Evolutionary conservation across 2,888 invertebrate genomes (phyloP).

Genomic region (Xylota segnis): DNA sequence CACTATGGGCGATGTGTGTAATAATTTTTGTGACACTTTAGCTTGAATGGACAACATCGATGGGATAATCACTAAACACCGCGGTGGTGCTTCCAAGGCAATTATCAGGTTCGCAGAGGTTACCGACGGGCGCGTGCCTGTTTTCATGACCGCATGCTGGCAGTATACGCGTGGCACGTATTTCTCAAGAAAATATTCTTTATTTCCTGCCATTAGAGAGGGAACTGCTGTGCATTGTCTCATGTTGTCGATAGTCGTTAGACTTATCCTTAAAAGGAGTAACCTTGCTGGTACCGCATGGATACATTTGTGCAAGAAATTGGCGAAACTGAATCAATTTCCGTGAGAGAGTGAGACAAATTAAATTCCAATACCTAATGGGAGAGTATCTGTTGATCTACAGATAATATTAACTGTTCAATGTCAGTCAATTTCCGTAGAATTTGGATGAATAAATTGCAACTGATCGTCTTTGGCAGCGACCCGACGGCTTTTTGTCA

Average conservation of each 20-base stretch:
- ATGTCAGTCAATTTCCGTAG: not conserved
- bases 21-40: slow-evolving; percentile 69
- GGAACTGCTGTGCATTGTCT: slow-evolving; percentile 24
- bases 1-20: slow-evolving; percentile 7
- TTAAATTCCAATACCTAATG: slow-evolving; percentile 4
- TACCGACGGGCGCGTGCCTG: slow-evolving; percentile 68
- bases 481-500: too few species aligned
- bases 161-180: slow-evolving; percentile 68
- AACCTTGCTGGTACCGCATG: slow-evolving; percentile 51
- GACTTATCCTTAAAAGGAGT: slow-evolving; percentile 59
- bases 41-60: slow-evolving; percentile 2
- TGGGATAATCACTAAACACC: slow-evolving; percentile 11
- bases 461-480: too few species aligned
- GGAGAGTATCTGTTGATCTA: not conserved
- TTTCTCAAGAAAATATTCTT: slow-evolving; percentile 56
- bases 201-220: slow-evolving; percentile 42
- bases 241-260: slow-evolving; percentile 42
- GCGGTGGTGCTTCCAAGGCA: slow-evolving; percentile 46
- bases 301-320: not conserved
- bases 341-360: slow-evolving; percentile 10
- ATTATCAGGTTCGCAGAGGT: slow-evolving; percentile 66
- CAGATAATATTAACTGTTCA: slow-evolving; percentile 2
- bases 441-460: too few species aligned
- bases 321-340: slow-evolving; percentile 22
- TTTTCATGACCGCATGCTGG: slow-evolving; percentile 60